Evolutionary conservation across 2,113 vertebrate species (phyloP), one percentile per base, ranked within the genome.

Genomic region (Oxygymnocypris stewartii): DNA sequence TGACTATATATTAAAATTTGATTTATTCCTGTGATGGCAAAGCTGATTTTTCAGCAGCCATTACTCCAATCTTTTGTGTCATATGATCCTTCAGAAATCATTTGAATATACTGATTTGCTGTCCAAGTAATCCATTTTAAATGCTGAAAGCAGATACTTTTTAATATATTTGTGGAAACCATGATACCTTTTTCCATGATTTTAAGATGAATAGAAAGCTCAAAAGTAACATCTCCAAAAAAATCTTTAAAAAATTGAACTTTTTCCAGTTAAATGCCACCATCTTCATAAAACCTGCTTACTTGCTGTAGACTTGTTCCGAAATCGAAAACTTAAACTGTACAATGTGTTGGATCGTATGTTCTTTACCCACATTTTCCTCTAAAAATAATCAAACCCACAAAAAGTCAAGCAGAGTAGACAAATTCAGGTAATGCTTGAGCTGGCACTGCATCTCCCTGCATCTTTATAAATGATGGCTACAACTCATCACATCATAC

Each of bases 341-440:
- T 47, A 44, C 14, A 65, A 81, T 28, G 20, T 31, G 16, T 35
- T 20, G 76, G 11, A 35, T 23, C 49, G 0, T 35, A 35, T 57
- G 1, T 1, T 23, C 14, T 78, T 79, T 14, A 75, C 11, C 23
- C 11, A 75, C 40, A 44, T 31, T 9, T 35, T 57, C 28, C 49
- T 59, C 57, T 59, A n/a, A 20, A 79, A 31, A 3, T 57, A 78
- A 57, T 35, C 49, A 54, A 54, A 35, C 18, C 28, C 20, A 61
- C 37, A 65, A 49, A 82, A 67, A 44, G 40, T 35, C 79, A 67
- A 18, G 40, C 40, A 65, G 40, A 67, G 79, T 0, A 10, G 8
- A 71, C 65, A 65, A 54, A 83, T 83, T 71, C 25, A 20, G n/a
- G 65, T 51, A 83, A 83, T 83, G 44, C 28, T 54, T 54, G 28